These are phyloP conservation scores for Mamestra configurata DNA, from an alignment of 1,140 invertebrate genomes.

Conservation along the genomic window DNA sequence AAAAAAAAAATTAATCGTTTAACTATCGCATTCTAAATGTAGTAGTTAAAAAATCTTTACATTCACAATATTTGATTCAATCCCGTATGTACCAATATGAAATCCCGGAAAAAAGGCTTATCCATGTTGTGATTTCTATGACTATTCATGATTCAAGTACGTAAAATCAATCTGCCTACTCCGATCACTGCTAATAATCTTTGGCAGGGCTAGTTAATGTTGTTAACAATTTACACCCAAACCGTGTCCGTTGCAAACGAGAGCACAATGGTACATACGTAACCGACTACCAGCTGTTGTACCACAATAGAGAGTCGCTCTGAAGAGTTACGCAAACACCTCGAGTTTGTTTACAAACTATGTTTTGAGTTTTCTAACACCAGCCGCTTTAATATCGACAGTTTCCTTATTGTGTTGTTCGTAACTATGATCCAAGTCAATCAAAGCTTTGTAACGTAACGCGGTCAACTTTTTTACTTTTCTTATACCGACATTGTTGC, in stretches of 20 bases:
- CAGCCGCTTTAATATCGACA: constrained; percentile 35
- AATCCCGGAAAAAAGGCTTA: too few relatives aligned
- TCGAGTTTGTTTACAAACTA: constrained; percentile 69
- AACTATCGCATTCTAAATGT: too few relatives aligned
- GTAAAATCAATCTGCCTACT: too few relatives aligned
- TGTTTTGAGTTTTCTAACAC: constrained; percentile 57
- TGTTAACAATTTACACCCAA: constrained; percentile 58
- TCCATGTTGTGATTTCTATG: too few relatives aligned
- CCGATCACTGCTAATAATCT: too few relatives aligned
- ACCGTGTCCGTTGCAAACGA: constrained; percentile 71
- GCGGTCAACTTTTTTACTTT: constrained; percentile 17
- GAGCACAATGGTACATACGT: constrained; percentile 73
- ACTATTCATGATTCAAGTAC: too few relatives aligned
- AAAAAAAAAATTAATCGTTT: too few relatives aligned
- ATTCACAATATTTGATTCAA: too few relatives aligned
- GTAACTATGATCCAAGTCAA: constrained; percentile 40
- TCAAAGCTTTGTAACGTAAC: constrained; percentile 32
- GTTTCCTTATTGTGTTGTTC: constrained; percentile 48
- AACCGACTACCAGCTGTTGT: constrained; percentile 75
- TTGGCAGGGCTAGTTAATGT: neutral
- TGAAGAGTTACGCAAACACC: constrained; percentile 73
- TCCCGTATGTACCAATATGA: too few relatives aligned
- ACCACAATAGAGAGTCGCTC: constrained; percentile 80
- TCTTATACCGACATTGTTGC: constrained; percentile 18
- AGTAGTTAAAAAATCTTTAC: too few relatives aligned